Conservation (phyloP, 2,888 invertebrate species). For the Zelleria hepariella region DNA sequence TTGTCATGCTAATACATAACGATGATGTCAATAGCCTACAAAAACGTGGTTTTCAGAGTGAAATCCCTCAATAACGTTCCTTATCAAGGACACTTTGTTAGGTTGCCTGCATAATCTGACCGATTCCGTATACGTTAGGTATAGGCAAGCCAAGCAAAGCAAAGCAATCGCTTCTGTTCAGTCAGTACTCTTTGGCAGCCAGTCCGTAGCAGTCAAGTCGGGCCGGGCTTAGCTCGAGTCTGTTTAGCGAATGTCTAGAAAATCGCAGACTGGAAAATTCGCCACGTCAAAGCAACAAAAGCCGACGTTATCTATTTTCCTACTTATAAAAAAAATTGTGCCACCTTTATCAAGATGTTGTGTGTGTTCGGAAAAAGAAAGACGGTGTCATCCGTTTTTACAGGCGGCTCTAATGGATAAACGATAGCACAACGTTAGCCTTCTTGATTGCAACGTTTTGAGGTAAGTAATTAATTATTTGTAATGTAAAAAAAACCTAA, state of each 20-base stretch:
- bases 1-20: not conserved
- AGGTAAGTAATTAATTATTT: not conserved
- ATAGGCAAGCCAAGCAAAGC: too few species aligned
- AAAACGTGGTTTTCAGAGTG: too few species aligned
- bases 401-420: not conserved
- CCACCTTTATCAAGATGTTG: not conserved
- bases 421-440: not conserved
- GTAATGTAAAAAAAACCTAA: too few species aligned
- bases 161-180: not conserved
- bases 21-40: not conserved
- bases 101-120: too few species aligned
- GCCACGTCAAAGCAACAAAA: not conserved
- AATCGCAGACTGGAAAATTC: conserved; percentile 1
- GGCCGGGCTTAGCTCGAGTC: not conserved
- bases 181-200: not conserved
- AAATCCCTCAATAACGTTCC: too few species aligned
- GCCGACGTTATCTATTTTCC: conserved; percentile 3
- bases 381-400: conserved; percentile 5
- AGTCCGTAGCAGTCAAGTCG: not conserved
- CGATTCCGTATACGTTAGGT: too few species aligned
- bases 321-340: not conserved
- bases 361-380: not conserved
- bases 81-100: too few species aligned
- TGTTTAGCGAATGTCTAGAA: conserved; percentile 4
- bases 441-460: not conserved